Conservation (phyloP, 2,888 invertebrate species). For the Oligia strigilis region DNA sequence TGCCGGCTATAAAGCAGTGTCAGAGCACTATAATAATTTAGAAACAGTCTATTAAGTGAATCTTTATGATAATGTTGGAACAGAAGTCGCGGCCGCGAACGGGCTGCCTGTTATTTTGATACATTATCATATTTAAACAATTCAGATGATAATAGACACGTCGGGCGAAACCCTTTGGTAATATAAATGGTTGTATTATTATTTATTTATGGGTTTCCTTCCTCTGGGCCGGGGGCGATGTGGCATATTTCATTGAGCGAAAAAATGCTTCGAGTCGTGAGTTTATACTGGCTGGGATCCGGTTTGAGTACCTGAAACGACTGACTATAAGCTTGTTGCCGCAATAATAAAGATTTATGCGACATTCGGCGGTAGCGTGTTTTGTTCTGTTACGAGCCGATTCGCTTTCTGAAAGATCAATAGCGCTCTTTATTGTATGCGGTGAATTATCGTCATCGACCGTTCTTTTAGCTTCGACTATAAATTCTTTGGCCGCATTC, state of each 20-base stretch:
- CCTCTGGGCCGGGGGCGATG: slow-evolving; percentile 87
- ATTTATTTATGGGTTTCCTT: slow-evolving; percentile 91
- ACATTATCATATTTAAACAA: slow-evolving; percentile 91
- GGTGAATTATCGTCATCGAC: slow-evolving; percentile 87
- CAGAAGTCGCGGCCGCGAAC: slow-evolving; percentile 89
- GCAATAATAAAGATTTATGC: slow-evolving; percentile 91
- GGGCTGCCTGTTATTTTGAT: slow-evolving; percentile 89
- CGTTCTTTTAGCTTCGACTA: slow-evolving; percentile 81
- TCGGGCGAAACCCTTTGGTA: slow-evolving; percentile 90
- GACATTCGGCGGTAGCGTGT: slow-evolving; percentile 90
- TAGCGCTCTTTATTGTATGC: slow-evolving; percentile 88
- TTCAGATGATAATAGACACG: slow-evolving; percentile 91
- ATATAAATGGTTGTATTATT: slow-evolving; percentile 91
- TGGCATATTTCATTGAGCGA: slow-evolving; percentile 90
- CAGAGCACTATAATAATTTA: slow-evolving; percentile 88
- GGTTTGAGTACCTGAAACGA: slow-evolving; percentile 89
- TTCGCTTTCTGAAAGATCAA: slow-evolving; percentile 89
- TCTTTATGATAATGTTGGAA: slow-evolving; percentile 89
- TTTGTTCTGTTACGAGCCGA: slow-evolving; percentile 90
- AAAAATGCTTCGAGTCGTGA: slow-evolving; percentile 90
- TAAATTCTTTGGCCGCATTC: slow-evolving; percentile 82
- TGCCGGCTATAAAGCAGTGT: slow-evolving; percentile 83
- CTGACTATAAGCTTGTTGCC: slow-evolving; percentile 89
- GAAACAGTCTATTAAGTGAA: slow-evolving; percentile 90
- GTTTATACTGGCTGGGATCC: slow-evolving; percentile 87